phyloP scores from a whole-genome alignment of 64 coral and sea anemone genomes.

The Actinia tenebrosa region DNA sequence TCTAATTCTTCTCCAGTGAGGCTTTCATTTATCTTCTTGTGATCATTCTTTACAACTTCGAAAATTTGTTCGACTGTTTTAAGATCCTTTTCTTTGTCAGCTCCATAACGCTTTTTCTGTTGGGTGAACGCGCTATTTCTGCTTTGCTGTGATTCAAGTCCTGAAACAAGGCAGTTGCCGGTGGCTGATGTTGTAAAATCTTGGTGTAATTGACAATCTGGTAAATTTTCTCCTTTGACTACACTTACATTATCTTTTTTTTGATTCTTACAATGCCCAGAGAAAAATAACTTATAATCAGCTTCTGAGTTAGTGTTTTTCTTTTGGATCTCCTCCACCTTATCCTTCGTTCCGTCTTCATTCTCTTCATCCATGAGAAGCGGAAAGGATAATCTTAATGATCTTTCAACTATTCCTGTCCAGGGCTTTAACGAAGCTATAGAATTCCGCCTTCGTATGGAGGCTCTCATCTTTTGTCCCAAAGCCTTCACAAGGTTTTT shows the following conservation, averaged over 20 bases:
- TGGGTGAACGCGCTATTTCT: neutral
- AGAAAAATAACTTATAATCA: neutral
- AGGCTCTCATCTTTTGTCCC: neutral
- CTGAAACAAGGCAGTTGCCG: neutral
- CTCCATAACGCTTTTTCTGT: neutral
- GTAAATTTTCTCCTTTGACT: neutral
- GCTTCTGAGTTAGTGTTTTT: neutral
- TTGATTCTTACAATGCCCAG: neutral
- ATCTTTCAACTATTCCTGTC: slow-evolving; percentile 38
- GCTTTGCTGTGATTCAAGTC: neutral
- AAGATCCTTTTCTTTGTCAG: neutral
- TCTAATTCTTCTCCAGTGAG: neutral
- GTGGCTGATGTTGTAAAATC: neutral
- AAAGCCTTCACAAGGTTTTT: slow-evolving; percentile 14
- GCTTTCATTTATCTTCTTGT: neutral
- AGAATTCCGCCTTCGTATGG: slow-evolving; percentile 22
- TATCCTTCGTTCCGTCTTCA: neutral
- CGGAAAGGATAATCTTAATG: neutral
- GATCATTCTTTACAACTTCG: neutral
- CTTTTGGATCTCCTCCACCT: neutral
- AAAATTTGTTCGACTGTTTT: neutral
- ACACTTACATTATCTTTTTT: neutral
- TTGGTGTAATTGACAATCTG: neutral
- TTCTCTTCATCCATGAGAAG: neutral
- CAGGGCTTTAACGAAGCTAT: slow-evolving; percentile 35